Conservation (phyloP, 1,140 invertebrate genomes). For the Drosophila guanche region DNA sequence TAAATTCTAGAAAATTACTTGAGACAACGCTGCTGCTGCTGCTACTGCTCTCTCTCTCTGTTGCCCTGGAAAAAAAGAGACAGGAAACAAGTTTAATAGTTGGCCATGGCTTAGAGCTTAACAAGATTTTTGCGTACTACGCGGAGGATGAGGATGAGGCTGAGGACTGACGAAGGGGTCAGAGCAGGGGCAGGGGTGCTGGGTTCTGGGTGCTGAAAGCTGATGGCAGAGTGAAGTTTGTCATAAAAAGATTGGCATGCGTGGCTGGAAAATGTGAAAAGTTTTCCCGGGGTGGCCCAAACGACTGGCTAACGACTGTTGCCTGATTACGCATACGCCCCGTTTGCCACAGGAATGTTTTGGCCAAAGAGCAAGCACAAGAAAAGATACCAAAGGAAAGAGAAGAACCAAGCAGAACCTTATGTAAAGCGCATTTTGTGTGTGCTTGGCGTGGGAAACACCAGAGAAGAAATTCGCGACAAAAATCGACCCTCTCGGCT, state of each 20-base stretch:
- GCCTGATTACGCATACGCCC: conserved; percentile 77
- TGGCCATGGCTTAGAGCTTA: conserved; percentile 54
- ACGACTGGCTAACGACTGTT: conserved; percentile 70
- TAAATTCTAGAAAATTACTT: conserved; percentile 76
- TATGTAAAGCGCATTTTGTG: conserved; percentile 16
- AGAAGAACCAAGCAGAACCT: conserved; percentile 10
- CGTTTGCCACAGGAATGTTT: conserved; percentile 33
- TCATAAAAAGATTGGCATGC: conserved; percentile 55
- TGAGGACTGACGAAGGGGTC: no score
- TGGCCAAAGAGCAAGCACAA: conserved; percentile 7
- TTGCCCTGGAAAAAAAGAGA: conserved; percentile 29
- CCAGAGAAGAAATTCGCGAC: conserved; percentile 30
- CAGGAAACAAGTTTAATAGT: conserved; percentile 80
- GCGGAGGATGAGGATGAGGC: no score
- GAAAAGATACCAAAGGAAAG: conserved; percentile 9
- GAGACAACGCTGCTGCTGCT: no score
- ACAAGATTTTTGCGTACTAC: conserved; percentile 55
- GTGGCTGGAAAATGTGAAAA: conserved; percentile 59
- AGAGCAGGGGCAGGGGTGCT: background rate
- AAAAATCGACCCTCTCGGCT: conserved; percentile 14
- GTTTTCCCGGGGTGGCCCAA: conserved; percentile 37
- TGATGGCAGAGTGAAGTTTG: conserved; percentile 54
- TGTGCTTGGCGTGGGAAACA: conserved; percentile 54
- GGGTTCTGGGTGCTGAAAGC: conserved; percentile 10
- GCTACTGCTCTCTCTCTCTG: background rate